These are phyloP conservation scores for Hemitrygon akajei DNA, from an alignment of 2,797 vertebrate genomes.

Conservation along the genomic window DNA sequence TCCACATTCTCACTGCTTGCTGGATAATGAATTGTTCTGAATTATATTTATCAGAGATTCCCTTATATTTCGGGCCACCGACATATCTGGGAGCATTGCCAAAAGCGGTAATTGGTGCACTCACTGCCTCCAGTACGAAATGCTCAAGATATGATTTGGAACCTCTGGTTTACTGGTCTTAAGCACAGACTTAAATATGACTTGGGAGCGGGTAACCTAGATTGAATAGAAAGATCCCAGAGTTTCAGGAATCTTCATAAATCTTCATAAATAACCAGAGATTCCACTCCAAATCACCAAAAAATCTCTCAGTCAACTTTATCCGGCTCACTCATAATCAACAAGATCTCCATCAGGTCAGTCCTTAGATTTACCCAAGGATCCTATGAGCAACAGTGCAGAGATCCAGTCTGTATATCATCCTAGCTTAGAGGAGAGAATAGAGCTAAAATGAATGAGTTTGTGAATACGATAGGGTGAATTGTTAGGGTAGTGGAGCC, in stretches of 20 bases:
- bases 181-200: constrained; percentile 61
- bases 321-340: not conserved
- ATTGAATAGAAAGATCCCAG: constrained; percentile 63
- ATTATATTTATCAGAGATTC: not conserved
- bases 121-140: too few species aligned
- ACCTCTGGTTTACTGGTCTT: constrained; percentile 40
- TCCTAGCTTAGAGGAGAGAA: too few species aligned
- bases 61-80: not conserved
- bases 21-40: too few species aligned
- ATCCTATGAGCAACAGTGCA: too few species aligned
- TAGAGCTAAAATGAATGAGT: too few species aligned
- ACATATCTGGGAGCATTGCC: too few species aligned
- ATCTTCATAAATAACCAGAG: constrained; percentile 59
- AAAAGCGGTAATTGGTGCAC: too few species aligned
- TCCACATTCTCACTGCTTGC: not conserved
- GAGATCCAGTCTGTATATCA: too few species aligned
- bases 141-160: not conserved
- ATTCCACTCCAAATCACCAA: constrained; percentile 44
- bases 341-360: not conserved
- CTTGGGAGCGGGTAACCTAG: constrained; percentile 51
- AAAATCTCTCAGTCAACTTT: not conserved
- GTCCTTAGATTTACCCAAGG: not conserved
- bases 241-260: constrained; percentile 62
- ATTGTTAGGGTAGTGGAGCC: too few species aligned
- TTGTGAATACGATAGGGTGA: too few species aligned